These are phyloP conservation scores for Baryphthengus martii DNA, from an alignment of 2,113 vertebrate genomes.

Conservation along the genomic window DNA sequence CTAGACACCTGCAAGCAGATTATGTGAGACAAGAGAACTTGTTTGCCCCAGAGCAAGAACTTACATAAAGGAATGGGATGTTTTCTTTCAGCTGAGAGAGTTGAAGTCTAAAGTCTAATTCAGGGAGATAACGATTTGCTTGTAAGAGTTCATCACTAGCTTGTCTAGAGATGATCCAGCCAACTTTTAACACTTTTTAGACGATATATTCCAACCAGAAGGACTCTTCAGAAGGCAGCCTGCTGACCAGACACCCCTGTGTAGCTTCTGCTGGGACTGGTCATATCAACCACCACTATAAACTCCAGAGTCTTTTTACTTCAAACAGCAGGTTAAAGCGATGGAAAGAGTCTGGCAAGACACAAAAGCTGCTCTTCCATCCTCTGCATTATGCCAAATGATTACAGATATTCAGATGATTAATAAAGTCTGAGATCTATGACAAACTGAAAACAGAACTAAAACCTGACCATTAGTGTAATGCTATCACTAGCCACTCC, in stretches of 20 bases:
- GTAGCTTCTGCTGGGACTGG: background rate
- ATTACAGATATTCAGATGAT: background rate
- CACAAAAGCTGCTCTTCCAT: background rate
- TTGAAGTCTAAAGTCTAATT: background rate
- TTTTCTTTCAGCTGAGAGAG: background rate
- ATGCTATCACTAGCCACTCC: background rate
- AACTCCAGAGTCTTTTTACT: background rate
- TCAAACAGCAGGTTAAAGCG: background rate
- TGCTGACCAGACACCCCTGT: background rate
- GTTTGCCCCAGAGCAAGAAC: background rate
- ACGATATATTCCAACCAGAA: background rate
- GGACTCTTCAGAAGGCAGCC: background rate
- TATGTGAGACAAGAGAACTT: background rate
- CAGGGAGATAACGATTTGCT: accelerated
- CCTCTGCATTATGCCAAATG: background rate
- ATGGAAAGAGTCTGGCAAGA: background rate
- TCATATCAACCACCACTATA: background rate
- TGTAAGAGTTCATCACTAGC: background rate
- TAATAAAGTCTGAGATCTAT: background rate
- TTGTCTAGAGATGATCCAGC: background rate
- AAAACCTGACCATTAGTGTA: background rate
- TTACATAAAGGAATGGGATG: background rate
- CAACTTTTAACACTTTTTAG: background rate
- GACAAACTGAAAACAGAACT: background rate
- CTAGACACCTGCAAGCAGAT: background rate